A percentile compares a stretch with the other conserved stretches of the same genome.
phyloP scores from a whole-genome alignment of 2,113 vertebrate genomes.

The Siphamia tubifer region DNA sequence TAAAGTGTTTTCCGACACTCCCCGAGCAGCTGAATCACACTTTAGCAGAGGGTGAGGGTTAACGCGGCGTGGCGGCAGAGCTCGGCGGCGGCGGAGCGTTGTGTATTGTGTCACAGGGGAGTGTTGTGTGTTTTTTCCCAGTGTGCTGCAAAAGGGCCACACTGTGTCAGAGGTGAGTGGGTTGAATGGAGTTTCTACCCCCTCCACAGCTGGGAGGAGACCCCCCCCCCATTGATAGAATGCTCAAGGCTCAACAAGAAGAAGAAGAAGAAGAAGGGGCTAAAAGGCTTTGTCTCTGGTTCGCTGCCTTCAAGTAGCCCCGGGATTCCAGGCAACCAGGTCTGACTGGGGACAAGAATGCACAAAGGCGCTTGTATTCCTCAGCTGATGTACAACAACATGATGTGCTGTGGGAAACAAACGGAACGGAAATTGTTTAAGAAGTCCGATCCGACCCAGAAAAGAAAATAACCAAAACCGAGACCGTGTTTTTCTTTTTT shows the following conservation, averaged over 20 bases:
- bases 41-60: not conserved
- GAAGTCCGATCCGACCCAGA: not conserved
- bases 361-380: conserved; percentile 63
- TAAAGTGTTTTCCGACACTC: not conserved
- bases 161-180: conserved; percentile 74
- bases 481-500: not conserved
- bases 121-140: conserved; percentile 64
- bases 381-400: conserved; percentile 62
- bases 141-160: conserved; percentile 50
- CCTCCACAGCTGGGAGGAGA: conserved; percentile 43
- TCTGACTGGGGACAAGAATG: conserved; percentile 38
- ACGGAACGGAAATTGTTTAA: not conserved
- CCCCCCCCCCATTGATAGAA: conserved; percentile 49
- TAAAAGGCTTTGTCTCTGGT: conserved; percentile 73
- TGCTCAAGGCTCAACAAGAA: conserved; percentile 46
- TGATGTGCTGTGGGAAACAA: conserved; percentile 19
- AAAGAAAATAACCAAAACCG: too few species aligned
- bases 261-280: conserved; percentile 19
- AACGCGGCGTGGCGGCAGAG: not conserved
- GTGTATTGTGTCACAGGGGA: conserved; percentile 30
- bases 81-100: conserved; percentile 6
- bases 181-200: conserved; percentile 63
- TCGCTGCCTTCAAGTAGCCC: conserved; percentile 56
- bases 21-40: not conserved
- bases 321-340: conserved; percentile 72